Evolutionary conservation across 2,888 invertebrate species (phyloP).

Genomic region (Orthosia gracilis): DNA sequence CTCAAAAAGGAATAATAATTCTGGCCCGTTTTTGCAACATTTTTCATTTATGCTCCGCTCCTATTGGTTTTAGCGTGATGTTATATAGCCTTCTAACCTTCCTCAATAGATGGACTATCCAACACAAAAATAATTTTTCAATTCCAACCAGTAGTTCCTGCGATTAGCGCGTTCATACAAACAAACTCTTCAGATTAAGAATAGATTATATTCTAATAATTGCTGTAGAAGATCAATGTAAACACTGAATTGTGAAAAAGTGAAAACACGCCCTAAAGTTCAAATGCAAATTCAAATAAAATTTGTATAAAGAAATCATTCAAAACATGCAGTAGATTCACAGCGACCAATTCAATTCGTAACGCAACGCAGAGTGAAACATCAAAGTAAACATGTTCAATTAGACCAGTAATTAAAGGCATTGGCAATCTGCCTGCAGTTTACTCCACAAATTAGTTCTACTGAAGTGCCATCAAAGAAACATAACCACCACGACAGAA

Average conservation of each 20-base stretch:
- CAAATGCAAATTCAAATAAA: not conserved
- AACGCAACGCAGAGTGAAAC: conserved; percentile 33
- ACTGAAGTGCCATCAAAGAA: conserved; percentile 21
- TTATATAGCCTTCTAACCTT: too few species aligned
- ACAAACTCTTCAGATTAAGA: too few species aligned
- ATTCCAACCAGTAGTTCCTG: too few species aligned
- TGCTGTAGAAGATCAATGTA: not conserved
- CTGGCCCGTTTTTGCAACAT: too few species aligned
- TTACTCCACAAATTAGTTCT: conserved; percentile 17
- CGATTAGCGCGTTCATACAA: too few species aligned
- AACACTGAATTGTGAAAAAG: not conserved
- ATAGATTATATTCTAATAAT: too few species aligned
- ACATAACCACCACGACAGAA: not conserved
- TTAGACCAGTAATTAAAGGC: conserved; percentile 48
- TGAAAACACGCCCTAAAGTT: not conserved
- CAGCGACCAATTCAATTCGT: not conserved
- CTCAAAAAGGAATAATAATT: too few species aligned
- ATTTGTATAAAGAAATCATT: not conserved
- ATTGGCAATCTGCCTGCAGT: conserved; percentile 49
- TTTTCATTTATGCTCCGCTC: too few species aligned
- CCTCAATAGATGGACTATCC: too few species aligned
- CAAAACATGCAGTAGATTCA: not conserved
- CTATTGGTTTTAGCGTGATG: too few species aligned
- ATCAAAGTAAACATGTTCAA: conserved; percentile 47
- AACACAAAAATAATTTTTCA: too few species aligned